Evolutionary conservation across 2,113 vertebrate species (phyloP), one percentile per base, ranked within the genome.

Genomic region (Pseudolaguvia tuberculata): DNA sequence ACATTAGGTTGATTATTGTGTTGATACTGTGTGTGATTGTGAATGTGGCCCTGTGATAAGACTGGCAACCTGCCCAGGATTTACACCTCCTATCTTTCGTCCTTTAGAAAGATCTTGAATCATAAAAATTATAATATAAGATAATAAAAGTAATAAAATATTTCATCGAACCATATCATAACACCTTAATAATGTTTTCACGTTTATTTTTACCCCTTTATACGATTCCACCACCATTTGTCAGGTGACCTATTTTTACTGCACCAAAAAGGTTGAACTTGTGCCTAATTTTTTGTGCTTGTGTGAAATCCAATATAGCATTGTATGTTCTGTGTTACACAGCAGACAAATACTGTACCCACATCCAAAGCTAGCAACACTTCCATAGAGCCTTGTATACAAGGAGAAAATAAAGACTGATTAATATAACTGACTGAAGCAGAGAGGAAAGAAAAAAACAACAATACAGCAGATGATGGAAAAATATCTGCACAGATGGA

Each of bases 201-300:
- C 23, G 15, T 23, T 47, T 65, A 25, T 65, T 21, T 7, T 65
- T 25, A 25, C 14, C 13, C 13, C 13, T 25, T 65, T 65, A 47
- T 5, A 42, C 17, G 1, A n/a, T 21, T 42, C 39, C 13, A 5
- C 61, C 21, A 20, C 59, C 39, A 11, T 62, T 63, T 45, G 35
- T 65, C 42, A 47, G 62, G 39, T 48, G 63, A 66, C 63, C 21
- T 66, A 48, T 27, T 66, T 66, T 48, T 47, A 15, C 62, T 27
- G 17, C 21, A 47, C 21, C 61, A 47, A 47, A 25, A 2, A 25
- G 5, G 0, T 47, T 65, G 9, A 25, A 25, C 42, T 47, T 17
- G n/a, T 65, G 39, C 12, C 39, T 47, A 14, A 65, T 39, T 47
- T 63, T 65, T 65, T 65, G 42, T 65, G 13, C 13, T 65, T 65